phyloP scores from a whole-genome alignment of 2,797 vertebrate genomes.

The Spheniscus humboldti region DNA sequence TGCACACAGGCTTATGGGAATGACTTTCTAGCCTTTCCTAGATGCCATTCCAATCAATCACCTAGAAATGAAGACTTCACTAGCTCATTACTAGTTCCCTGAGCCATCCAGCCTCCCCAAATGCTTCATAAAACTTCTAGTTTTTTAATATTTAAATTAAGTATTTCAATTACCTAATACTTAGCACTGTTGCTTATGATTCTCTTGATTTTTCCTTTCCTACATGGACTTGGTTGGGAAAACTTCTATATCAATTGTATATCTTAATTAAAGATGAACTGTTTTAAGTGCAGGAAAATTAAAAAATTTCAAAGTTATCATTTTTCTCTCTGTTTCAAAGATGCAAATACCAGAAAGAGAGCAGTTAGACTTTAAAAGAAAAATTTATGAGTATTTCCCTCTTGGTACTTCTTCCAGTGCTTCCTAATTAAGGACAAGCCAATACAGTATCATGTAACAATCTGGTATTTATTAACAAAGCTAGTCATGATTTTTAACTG shows the following conservation, averaged over 20 bases:
- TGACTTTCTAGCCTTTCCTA: not conserved
- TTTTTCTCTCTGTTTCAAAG: constrained; percentile 39
- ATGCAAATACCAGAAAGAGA: constrained; percentile 61
- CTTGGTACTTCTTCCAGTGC: constrained; percentile 53
- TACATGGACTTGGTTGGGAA: not conserved
- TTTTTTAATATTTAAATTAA: constrained; percentile 50
- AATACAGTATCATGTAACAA: constrained; percentile 50
- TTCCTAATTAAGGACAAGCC: constrained; percentile 67
- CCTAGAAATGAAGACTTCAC: constrained; percentile 7
- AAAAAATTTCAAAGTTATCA: constrained; percentile 23
- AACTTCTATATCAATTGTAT: constrained; percentile 4
- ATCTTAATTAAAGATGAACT: constrained; percentile 66
- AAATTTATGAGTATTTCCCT: constrained; percentile 59
- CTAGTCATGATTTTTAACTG: constrained; percentile 69
- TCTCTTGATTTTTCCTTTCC: constrained; percentile 24
- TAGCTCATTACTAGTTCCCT: not conserved
- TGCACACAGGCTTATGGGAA: not conserved
- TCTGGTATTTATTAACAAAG: constrained; percentile 72
- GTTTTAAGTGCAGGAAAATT: constrained; percentile 28
- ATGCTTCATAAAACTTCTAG: constrained; percentile 23
- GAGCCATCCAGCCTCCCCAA: not conserved
- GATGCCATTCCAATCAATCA: not conserved
- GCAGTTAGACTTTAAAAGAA: constrained; percentile 58
- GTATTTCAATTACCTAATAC: constrained; percentile 33
- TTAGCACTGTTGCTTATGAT: not conserved